Evolutionary conservation across 2,888 invertebrate genomes (phyloP), one percentile per base, ranked within the genome.

Genomic region (Caenorhabditis angaria): DNA sequence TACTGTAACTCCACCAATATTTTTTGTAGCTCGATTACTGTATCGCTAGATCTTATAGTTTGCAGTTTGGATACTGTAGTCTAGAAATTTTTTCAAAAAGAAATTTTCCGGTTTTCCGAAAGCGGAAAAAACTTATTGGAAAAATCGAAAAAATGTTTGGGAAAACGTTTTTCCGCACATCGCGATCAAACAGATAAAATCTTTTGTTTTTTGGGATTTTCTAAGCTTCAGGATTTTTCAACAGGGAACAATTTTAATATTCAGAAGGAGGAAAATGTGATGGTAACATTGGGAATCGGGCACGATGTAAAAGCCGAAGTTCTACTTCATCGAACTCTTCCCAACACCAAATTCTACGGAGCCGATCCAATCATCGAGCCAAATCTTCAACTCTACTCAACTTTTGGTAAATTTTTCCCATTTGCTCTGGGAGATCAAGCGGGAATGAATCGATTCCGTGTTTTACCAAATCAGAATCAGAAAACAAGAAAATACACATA

Each of bases 281-380:
- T 24, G 8, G 27, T 54, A 4, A 65, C 70, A 0, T 51, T 70
- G 0, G 70, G 70, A 18, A 54, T 70, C 2, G 70, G 70, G 2
- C 70, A 70, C 41, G 70, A 70, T 20, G 58, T 58, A 2, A 51
- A 12, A 1, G 70, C 70, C 4, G 70, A 70, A 51, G 47, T 10
- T 32, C 10, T 32, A 10, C 5, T 32, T 10, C 10, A 32, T 10
- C 41, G 18, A 18, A 5, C 5, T 14, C 41, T 18, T 18, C 41
- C 41, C 5, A 41, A 41, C 41, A 41, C 41, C 5, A 41, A 41
- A 14, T 69, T 76, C 57, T 61, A 61, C 41, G 73, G 77, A 27
- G 77, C 70, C 18, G 77, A 77, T 28, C 76, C 76, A 24, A 76
- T 76, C 12, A 66, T 62, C 24, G 70, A 69, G 51, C 61, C 65